These are phyloP conservation scores for Oxyteleia sp. DNA, from an alignment of 2,888 invertebrate species.

Conservation along the genomic window DNA sequence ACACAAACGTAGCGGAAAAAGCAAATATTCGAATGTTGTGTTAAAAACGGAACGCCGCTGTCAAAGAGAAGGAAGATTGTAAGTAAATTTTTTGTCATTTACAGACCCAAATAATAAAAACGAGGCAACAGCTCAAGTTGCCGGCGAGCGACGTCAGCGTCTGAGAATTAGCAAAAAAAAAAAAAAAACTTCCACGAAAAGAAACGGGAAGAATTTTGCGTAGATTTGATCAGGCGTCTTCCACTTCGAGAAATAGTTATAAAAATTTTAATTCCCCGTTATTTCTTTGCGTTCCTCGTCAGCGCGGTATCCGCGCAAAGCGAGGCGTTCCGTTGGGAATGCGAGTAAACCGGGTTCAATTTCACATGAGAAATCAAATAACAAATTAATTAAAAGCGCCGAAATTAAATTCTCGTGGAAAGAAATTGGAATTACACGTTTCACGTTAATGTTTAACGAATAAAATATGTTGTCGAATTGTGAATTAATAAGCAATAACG, in stretches of 20 bases:
- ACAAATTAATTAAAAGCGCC: conserved; percentile 54
- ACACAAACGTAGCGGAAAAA: conserved; percentile 19
- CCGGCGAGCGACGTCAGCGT: conserved; percentile 29
- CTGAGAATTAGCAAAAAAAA: conserved; percentile 40
- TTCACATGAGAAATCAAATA: conserved; percentile 62
- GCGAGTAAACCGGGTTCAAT: conserved; percentile 33
- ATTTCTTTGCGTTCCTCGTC: conserved; percentile 12
- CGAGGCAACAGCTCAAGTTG: conserved; percentile 5
- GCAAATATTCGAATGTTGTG: conserved; percentile 31
- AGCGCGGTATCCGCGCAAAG: background rate
- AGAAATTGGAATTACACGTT: conserved; percentile 22
- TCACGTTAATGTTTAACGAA: background rate
- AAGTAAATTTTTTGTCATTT: conserved; percentile 71
- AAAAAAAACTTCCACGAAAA: conserved; percentile 38
- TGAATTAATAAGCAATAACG: background rate
- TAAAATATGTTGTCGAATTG: background rate
- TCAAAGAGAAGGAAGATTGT: conserved; percentile 44
- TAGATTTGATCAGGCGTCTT: conserved; percentile 42
- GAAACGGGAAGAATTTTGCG: conserved; percentile 50
- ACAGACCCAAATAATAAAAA: conserved; percentile 66
- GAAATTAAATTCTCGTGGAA: conserved; percentile 48
- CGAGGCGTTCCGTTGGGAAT: conserved; percentile 24
- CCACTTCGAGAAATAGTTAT: conserved; percentile 25
- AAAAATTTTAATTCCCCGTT: conserved; percentile 31
- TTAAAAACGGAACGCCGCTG: conserved; percentile 35